phyloP scores from a whole-genome alignment of 1,140 invertebrate species.

The Lordiphosa collinella region DNA sequence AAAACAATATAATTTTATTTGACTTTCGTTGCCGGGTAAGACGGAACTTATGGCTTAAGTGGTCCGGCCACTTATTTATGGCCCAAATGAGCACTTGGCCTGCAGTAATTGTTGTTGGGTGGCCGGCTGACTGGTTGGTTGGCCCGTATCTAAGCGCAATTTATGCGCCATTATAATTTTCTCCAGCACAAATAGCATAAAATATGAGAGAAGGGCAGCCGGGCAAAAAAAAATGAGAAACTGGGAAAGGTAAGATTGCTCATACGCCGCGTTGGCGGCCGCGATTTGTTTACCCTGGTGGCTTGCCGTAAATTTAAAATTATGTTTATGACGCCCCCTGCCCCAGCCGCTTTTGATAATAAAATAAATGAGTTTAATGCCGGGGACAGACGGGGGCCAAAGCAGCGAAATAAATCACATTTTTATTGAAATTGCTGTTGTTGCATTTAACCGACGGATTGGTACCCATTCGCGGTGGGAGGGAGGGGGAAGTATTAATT shows the following conservation, averaged over 20 bases:
- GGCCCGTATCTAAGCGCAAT: slow-evolving; percentile 36
- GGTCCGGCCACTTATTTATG: slow-evolving; percentile 37
- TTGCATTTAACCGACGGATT: slow-evolving; percentile 25
- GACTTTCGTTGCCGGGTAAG: slow-evolving; percentile 39
- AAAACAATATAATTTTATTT: slow-evolving; percentile 54
- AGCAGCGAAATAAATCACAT: slow-evolving; percentile 36
- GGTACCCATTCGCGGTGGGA: background rate
- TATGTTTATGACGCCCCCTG: slow-evolving; percentile 42
- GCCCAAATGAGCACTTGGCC: slow-evolving; percentile 47
- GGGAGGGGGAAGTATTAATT: slow-evolving; percentile 31
- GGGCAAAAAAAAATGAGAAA: slow-evolving; percentile 11
- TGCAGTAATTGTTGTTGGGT: slow-evolving; percentile 31
- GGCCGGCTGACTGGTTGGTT: slow-evolving; percentile 1
- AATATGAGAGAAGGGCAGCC: slow-evolving; percentile 26
- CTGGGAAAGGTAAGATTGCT: slow-evolving; percentile 31
- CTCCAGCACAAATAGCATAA: slow-evolving; percentile 44
- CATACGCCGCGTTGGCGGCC: slow-evolving; percentile 37
- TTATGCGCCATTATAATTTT: slow-evolving; percentile 54
- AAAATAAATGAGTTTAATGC: slow-evolving; percentile 55
- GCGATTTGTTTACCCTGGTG: too few species aligned
- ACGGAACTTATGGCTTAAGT: slow-evolving; percentile 38
- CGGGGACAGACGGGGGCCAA: background rate
- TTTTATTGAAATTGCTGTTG: slow-evolving; percentile 53
- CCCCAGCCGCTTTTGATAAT: slow-evolving; percentile 41
- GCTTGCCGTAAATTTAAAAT: slow-evolving; percentile 58